phyloP scores from a whole-genome alignment of 2,797 vertebrate genomes.

The Manis pentadactyla region DNA sequence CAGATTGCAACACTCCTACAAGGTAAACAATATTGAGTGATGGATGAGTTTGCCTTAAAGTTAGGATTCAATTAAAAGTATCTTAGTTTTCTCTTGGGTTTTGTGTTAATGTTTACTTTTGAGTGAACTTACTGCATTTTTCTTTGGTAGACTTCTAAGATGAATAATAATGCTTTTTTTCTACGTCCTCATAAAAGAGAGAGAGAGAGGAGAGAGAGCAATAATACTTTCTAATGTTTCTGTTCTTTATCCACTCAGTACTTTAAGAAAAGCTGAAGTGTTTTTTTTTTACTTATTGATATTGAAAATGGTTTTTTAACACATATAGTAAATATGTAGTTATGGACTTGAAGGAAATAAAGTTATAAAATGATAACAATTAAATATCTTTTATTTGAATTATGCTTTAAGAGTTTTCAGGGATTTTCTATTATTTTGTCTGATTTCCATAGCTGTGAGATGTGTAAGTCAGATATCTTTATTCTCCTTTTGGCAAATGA shows the following conservation, averaged over 20 bases:
- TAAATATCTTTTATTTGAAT: conserved; percentile 19
- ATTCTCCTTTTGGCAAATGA: neutral
- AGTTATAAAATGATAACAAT: neutral
- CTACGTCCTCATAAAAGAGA: too few relatives aligned
- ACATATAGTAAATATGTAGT: neutral
- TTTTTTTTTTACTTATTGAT: neutral
- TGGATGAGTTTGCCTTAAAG: conserved; percentile 40
- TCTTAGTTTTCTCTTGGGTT: neutral
- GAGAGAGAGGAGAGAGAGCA: neutral
- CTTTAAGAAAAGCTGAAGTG: conserved; percentile 12
- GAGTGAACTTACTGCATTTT: conserved; percentile 23
- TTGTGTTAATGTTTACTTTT: conserved; percentile 54
- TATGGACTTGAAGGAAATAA: neutral
- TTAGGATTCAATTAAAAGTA: conserved; percentile 40
- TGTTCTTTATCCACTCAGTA: neutral
- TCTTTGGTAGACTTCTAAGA: neutral
- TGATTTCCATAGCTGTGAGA: neutral
- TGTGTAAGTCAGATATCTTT: neutral
- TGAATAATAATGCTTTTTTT: neutral
- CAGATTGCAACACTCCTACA: conserved; percentile 96
- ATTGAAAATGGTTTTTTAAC: conserved; percentile 4
- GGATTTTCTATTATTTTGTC: neutral
- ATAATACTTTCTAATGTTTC: conserved; percentile 10
- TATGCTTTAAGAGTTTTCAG: conserved; percentile 4
- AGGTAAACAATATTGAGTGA: conserved; percentile 86